Conservation (phyloP, 2,113 vertebrate genomes). For the Lanius collurio region DNA sequence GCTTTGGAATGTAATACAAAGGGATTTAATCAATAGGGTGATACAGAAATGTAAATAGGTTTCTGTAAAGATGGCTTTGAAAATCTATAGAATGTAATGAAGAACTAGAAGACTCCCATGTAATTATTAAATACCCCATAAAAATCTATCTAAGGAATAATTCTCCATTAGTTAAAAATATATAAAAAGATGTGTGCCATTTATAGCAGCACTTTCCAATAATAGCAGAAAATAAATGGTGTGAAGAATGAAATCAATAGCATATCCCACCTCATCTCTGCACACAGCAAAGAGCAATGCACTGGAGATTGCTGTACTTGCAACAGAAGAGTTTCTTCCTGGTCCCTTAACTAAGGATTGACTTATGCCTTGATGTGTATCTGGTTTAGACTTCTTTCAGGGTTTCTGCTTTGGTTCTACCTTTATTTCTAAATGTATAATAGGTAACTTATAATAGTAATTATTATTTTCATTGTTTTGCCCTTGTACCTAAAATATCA, state of each 20-base stretch:
- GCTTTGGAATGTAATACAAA: not conserved
- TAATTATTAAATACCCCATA: conserved; percentile 4
- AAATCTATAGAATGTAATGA: conserved; percentile 14
- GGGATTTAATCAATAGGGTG: conserved; percentile 15
- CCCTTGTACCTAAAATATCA: not conserved
- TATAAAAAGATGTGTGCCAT: not conserved
- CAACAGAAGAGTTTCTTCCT: not conserved
- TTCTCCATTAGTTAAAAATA: conserved; percentile 3
- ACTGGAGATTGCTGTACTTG: not conserved
- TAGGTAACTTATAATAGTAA: not conserved
- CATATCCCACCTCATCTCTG: not conserved
- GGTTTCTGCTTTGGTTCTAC: not conserved
- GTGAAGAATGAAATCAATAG: not conserved
- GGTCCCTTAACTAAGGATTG: not conserved
- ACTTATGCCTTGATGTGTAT: not conserved
- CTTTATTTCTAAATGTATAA: not conserved
- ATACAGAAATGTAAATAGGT: not conserved
- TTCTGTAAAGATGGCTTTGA: not conserved
- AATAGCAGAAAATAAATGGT: not conserved
- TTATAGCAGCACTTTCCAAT: not conserved
- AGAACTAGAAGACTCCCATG: not conserved
- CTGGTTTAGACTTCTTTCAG: not conserved
- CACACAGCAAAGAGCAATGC: not conserved
- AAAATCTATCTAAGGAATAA: not conserved
- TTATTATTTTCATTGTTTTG: not conserved